Evolutionary conservation across 2,113 vertebrate species (phyloP).

Genomic region (Strix uralensis): DNA sequence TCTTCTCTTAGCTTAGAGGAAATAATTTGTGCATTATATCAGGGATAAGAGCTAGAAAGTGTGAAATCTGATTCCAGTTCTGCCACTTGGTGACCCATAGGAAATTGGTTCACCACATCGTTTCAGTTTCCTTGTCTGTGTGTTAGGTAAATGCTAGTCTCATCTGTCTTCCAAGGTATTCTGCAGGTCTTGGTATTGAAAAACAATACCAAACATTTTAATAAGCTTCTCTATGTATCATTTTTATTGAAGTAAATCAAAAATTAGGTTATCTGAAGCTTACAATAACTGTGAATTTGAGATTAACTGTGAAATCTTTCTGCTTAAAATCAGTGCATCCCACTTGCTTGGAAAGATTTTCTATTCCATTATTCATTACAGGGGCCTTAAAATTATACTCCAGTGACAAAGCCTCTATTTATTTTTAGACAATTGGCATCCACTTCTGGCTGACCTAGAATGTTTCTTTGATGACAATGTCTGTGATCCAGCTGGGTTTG

Average conservation of each 20-base stretch:
- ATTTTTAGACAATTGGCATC: slow-evolving; percentile 66
- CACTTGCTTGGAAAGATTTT: slow-evolving; percentile 34
- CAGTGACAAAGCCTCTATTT: slow-evolving; percentile 41
- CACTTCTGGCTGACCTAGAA: slow-evolving; percentile 45
- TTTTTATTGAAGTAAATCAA: background rate
- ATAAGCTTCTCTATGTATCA: background rate
- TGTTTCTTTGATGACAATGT: slow-evolving; percentile 58
- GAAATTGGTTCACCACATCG: background rate
- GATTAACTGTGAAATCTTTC: slow-evolving; percentile 43
- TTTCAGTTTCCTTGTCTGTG: background rate
- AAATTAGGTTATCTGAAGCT: slow-evolving; percentile 26
- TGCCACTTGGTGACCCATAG: background rate
- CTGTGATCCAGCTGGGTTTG: slow-evolving; percentile 60
- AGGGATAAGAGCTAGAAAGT: background rate
- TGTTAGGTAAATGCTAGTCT: background rate
- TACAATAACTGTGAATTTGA: background rate
- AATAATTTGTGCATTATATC: slow-evolving; percentile 37
- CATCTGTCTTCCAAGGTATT: background rate
- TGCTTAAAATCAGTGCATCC: slow-evolving; percentile 21
- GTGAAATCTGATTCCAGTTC: slow-evolving; percentile 23
- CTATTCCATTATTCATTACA: slow-evolving; percentile 40
- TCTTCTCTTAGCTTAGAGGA: slow-evolving; percentile 27
- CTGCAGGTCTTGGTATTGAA: background rate
- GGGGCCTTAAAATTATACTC: slow-evolving; percentile 61
- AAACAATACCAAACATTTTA: background rate